Conservation (phyloP, 92 coral and sea anemone genomes). For the Parazoanthus darwini region DNA sequence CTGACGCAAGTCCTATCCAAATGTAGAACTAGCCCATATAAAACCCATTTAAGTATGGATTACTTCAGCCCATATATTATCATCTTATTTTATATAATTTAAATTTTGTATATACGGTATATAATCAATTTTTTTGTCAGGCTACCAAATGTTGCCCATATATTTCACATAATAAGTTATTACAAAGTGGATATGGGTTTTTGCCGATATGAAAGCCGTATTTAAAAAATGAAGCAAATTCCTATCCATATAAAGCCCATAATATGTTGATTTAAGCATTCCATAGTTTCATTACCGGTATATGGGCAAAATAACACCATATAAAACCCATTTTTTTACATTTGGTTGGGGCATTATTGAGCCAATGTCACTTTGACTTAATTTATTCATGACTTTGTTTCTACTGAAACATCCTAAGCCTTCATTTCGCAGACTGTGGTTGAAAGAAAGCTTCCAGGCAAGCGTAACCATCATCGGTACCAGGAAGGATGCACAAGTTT, state of each 20-base stretch:
- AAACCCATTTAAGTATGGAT: neutral
- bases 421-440: too few relatives aligned
- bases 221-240: slow-evolving; percentile 2
- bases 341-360: neutral
- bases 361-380: too few relatives aligned
- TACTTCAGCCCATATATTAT: neutral
- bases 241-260: neutral
- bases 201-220: neutral
- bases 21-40: neutral
- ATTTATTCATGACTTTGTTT: too few relatives aligned
- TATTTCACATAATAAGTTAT: neutral
- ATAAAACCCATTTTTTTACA: neutral
- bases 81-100: too few relatives aligned
- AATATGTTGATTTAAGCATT: neutral
- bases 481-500: too few relatives aligned
- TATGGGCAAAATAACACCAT: neutral
- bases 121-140: neutral
- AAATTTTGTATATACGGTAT: too few relatives aligned
- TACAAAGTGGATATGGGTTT: neutral
- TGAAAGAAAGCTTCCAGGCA: too few relatives aligned
- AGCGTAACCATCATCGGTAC: too few relatives aligned
- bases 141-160: slow-evolving; percentile 9
- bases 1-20: neutral
- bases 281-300: neutral
- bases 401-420: too few relatives aligned